Evolutionary conservation across 2,113 vertebrate genomes (phyloP), one percentile per base, ranked within the genome.

Genomic region (Microtus montanus): DNA sequence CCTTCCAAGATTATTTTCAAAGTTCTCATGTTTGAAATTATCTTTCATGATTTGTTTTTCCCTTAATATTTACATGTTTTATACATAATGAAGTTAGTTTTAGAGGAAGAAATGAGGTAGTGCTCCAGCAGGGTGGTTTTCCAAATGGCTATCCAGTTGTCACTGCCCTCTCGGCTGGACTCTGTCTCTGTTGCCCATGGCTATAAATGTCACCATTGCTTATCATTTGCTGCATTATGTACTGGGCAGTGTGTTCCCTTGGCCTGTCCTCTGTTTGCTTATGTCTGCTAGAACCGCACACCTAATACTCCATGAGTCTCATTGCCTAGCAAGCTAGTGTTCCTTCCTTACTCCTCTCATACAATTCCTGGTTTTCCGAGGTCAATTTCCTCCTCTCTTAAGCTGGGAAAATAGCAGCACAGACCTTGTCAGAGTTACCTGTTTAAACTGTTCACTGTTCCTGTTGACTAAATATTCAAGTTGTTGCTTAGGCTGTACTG

Each of bases 321-420:
- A 5, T 13, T 88, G 3, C 41, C 63, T 70, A 33, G 4, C 58
- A 85, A 95, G n/a, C 47, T 79, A 58, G 54, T 85, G 5, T 19
- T 93, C 24, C 17, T 33, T 88, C 33, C 71, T 64, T 85, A 26
- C 6, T 58, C 11, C 47, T 80, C 92, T 58, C 38, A 93, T 58
- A 93, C 71, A 80, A 44, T 85, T 94, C 1, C 20, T 83, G 41
- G 47, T 4, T 89, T 96, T 63, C 78, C 4, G 83, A 33, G 63
- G 52, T 84, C 14, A 10, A 7, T 95, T 96, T 90, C 44, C 95
- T 95, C 85, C 92, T 92, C 61, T 82, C 30, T 94, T 94, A 85
- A 92, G 73, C 61, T 71, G 68, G n/a, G 54, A 47, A 35, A 94
- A n/a, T 82, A 86, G 17, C n/a, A 89, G 24, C 28, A 71, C 64